Percentiles rank a stretch among this genome's conserved stretches.
These are phyloP conservation scores for Rhinophrynus dorsalis DNA, from an alignment of 2,797 vertebrate genomes.

Conservation along the genomic window DNA sequence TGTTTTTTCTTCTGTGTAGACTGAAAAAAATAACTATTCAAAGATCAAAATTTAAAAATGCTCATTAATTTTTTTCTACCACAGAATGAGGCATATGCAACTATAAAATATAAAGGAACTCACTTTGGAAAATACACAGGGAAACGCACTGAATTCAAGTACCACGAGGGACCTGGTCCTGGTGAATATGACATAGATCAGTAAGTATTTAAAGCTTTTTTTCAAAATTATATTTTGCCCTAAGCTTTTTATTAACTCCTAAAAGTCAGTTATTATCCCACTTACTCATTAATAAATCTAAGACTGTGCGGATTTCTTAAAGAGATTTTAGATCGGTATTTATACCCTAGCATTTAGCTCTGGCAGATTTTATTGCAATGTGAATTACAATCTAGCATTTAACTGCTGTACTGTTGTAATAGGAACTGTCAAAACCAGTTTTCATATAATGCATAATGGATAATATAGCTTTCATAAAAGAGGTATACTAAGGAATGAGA, in stretches of 20 bases:
- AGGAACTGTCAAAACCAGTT: slow-evolving; percentile 42
- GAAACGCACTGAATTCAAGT: slow-evolving; percentile 51
- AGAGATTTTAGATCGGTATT: slow-evolving; percentile 30
- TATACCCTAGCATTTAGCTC: slow-evolving; percentile 35
- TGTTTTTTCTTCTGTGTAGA: too few relatives aligned
- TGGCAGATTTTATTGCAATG: slow-evolving; percentile 45
- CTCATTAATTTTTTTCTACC: not conserved
- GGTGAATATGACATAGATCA: slow-evolving; percentile 52
- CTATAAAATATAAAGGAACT: slow-evolving; percentile 57
- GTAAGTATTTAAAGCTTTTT: slow-evolving; percentile 50
- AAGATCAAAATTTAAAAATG: too few relatives aligned
- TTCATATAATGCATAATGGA: slow-evolving; percentile 49
- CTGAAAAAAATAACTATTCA: too few relatives aligned
- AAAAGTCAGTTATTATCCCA: slow-evolving; percentile 3
- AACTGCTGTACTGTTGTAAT: slow-evolving; percentile 44
- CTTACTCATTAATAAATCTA: slow-evolving; percentile 19
- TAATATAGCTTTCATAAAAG: slow-evolving; percentile 47
- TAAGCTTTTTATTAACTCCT: slow-evolving; percentile 18
- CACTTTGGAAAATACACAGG: slow-evolving; percentile 53
- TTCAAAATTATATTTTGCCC: slow-evolving; percentile 4
- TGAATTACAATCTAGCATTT: slow-evolving; percentile 40
- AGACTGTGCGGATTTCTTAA: slow-evolving; percentile 22
- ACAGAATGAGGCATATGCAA: slow-evolving; percentile 46
- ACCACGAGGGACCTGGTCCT: slow-evolving; percentile 48
- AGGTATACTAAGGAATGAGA: slow-evolving; percentile 27